Percentiles rank a stretch among this genome's conserved stretches.
phyloP scores from a whole-genome alignment of 2,797 vertebrate species.

The Sebastes hubbsi region DNA sequence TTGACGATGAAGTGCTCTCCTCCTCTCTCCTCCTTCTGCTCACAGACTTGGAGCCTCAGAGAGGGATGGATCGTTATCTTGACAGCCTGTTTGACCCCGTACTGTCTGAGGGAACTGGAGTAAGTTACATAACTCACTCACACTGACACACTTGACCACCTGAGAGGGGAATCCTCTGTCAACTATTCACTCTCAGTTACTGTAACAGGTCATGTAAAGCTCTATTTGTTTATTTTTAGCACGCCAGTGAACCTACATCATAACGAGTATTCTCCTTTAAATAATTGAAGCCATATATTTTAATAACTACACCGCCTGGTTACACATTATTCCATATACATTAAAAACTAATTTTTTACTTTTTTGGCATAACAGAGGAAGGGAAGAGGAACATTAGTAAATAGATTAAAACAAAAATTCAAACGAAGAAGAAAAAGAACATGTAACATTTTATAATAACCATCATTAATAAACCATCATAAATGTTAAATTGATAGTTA shows the following conservation, averaged over 20 bases:
- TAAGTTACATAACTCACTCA: constrained; percentile 75
- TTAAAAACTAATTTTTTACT: background rate
- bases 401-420: background rate
- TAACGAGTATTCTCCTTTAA: background rate
- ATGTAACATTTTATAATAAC: too few relatives aligned
- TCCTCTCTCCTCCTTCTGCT: background rate
- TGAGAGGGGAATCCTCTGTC: constrained; percentile 4
- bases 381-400: background rate
- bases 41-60: constrained; percentile 80
- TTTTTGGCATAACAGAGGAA: background rate
- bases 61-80: constrained; percentile 92
- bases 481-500: too few relatives aligned
- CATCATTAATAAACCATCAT: too few relatives aligned
- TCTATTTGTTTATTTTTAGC: background rate
- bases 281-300: background rate
- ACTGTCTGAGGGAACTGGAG: constrained; percentile 89
- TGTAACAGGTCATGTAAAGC: background rate
- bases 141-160: constrained; percentile 24
- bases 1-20: background rate
- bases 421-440: background rate
- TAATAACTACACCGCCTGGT: background rate
- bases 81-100: constrained; percentile 97
- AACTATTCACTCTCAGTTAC: background rate
- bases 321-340: background rate
- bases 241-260: background rate